phyloP scores from a whole-genome alignment of 2,797 vertebrate genomes.

The Mycteria americana region DNA sequence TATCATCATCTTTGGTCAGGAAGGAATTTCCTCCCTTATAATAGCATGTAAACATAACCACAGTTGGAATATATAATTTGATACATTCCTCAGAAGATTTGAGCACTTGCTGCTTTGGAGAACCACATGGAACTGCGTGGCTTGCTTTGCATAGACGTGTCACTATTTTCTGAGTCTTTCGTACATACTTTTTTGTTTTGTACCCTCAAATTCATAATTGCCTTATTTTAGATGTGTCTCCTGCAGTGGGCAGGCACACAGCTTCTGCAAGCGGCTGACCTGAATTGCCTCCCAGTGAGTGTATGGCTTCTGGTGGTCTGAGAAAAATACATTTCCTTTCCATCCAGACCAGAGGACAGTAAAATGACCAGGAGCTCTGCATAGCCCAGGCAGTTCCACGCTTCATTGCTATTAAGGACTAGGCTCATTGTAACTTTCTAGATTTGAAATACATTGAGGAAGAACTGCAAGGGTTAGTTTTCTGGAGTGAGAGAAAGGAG shows the following conservation, averaged over 20 bases:
- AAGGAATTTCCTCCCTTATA: constrained; percentile 43
- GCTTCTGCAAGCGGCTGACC: neutral
- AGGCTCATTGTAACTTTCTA: neutral
- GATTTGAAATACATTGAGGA: neutral
- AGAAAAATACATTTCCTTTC: neutral
- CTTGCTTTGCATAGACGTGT: neutral
- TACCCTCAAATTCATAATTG: neutral
- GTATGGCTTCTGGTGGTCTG: neutral
- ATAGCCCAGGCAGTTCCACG: neutral
- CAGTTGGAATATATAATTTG: constrained; percentile 10
- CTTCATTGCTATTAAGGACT: neutral
- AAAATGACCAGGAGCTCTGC: neutral
- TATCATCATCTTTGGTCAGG: constrained; percentile 16
- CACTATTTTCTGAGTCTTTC: neutral
- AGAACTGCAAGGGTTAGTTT: neutral
- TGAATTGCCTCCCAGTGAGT: neutral
- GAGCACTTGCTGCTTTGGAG: constrained; percentile 4
- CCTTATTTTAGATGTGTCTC: neutral
- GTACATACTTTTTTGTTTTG: neutral
- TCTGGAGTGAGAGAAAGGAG: neutral
- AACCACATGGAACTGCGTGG: neutral
- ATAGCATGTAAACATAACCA: constrained; percentile 5
- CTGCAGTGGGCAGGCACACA: neutral
- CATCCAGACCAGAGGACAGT: neutral
- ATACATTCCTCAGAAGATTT: neutral